Evolutionary conservation across 2,888 invertebrate species (phyloP).

Genomic region (Fragum sueziense): DNA sequence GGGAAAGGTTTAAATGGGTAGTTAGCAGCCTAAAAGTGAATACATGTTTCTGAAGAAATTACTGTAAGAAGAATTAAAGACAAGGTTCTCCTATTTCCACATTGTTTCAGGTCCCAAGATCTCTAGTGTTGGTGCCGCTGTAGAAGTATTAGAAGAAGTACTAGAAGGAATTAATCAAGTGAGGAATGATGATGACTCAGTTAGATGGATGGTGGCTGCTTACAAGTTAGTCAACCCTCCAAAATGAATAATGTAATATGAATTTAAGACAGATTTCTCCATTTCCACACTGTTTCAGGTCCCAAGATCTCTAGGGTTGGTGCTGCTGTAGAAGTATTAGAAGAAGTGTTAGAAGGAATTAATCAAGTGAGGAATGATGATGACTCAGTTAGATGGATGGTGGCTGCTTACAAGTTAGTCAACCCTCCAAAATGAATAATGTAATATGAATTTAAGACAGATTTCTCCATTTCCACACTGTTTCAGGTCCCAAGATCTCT

Average conservation of each 20-base stretch:
- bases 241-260: too few species aligned
- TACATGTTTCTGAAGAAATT: too few species aligned
- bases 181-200: constrained; percentile 65
- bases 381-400: constrained; percentile 67
- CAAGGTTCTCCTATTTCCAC: too few species aligned
- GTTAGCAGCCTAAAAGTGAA: constrained; percentile 71
- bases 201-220: constrained; percentile 72
- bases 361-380: constrained; percentile 70
- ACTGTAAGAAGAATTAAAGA: too few species aligned
- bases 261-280: too few species aligned
- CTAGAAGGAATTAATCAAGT: constrained; percentile 68
- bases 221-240: constrained; percentile 62
- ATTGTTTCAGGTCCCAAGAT: constrained; percentile 65
- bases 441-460: too few species aligned
- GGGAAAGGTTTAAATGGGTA: constrained; percentile 70
- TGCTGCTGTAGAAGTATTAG: constrained; percentile 65
- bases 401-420: constrained; percentile 71
- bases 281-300: constrained; percentile 46
- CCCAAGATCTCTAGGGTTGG: constrained; percentile 72
- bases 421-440: too few species aligned
- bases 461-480: not conserved
- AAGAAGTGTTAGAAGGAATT: constrained; percentile 66
- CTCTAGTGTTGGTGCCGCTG: constrained; percentile 68
- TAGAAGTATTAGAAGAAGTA: constrained; percentile 67
- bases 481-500: constrained; percentile 68